A percentile compares a stretch with the other conserved stretches of the same genome.
Evolutionary conservation across 2,888 invertebrate species (phyloP).

Genomic region (Caenorhabditis angaria): DNA sequence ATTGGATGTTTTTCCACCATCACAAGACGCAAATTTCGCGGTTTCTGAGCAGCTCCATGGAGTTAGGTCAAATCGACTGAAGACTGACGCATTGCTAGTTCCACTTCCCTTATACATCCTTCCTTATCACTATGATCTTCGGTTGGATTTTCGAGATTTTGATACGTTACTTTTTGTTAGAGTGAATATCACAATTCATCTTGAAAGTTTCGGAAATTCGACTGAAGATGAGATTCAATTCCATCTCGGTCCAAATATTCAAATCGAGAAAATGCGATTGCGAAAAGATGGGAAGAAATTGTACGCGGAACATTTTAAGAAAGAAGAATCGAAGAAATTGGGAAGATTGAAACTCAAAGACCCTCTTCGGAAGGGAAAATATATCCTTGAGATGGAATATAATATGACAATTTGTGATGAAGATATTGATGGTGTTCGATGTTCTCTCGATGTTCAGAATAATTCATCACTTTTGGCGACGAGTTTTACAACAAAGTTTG

Average conservation of each 20-base stretch:
- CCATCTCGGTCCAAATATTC: slow-evolving; percentile 66
- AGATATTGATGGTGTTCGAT: slow-evolving; percentile 42
- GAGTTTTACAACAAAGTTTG: slow-evolving; percentile 69
- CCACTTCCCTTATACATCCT: slow-evolving; percentile 62
- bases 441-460: slow-evolving; percentile 36
- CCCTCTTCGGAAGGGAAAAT: slow-evolving; percentile 20
- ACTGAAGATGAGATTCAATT: slow-evolving; percentile 67
- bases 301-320: slow-evolving; percentile 56
- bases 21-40: slow-evolving; percentile 16
- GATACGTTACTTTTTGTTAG: slow-evolving; percentile 50
- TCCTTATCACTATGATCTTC: slow-evolving; percentile 67
- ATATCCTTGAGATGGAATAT: slow-evolving; percentile 54
- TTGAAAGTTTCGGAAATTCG: slow-evolving; percentile 68
- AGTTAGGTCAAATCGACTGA: slow-evolving; percentile 24
- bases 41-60: slow-evolving; percentile 40
- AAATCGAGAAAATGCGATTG: slow-evolving; percentile 60
- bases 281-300: slow-evolving; percentile 48
- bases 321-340: slow-evolving; percentile 63
- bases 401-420: slow-evolving; percentile 28
- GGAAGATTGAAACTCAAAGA: slow-evolving; percentile 56
- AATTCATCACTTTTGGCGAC: slow-evolving; percentile 33
- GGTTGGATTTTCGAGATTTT: slow-evolving; percentile 66
- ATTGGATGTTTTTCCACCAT: slow-evolving; percentile 44
- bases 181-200: slow-evolving; percentile 61
- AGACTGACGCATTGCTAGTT: slow-evolving; percentile 50